Conservation (phyloP, 2,113 vertebrate genomes). For the Indicator maculatus region DNA sequence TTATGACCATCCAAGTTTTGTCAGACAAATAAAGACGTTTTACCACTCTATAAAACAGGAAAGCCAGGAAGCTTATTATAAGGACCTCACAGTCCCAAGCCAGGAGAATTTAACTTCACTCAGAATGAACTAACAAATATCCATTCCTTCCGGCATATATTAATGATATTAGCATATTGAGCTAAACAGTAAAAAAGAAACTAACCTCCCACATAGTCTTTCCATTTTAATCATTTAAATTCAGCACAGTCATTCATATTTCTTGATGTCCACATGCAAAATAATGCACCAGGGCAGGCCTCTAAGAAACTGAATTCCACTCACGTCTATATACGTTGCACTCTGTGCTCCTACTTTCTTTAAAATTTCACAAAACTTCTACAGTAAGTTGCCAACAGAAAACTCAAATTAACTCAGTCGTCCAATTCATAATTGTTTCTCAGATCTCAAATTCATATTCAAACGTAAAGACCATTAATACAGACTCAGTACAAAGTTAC, state of each 20-base stretch:
- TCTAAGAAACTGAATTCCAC: background rate
- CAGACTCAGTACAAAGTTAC: background rate
- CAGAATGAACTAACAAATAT: background rate
- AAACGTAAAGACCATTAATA: background rate
- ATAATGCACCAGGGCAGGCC: background rate
- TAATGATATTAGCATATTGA: background rate
- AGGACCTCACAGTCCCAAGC: background rate
- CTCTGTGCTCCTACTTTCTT: background rate
- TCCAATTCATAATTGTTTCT: background rate
- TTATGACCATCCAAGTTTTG: background rate
- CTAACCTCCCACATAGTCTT: background rate
- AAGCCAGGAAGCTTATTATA: background rate
- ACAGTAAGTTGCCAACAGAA: background rate
- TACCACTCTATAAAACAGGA: background rate
- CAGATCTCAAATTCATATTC: background rate
- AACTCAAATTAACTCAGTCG: slow-evolving; percentile 8
- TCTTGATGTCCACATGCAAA: background rate
- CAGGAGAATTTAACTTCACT: background rate
- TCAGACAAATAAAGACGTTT: background rate
- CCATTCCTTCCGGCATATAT: background rate
- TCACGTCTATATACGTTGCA: background rate
- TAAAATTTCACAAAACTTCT: background rate
- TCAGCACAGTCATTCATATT: background rate
- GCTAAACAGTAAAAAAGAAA: background rate
- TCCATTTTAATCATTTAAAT: background rate